Conservation (phyloP, 2,113 vertebrate species). For the Lonchura striata region DNA sequence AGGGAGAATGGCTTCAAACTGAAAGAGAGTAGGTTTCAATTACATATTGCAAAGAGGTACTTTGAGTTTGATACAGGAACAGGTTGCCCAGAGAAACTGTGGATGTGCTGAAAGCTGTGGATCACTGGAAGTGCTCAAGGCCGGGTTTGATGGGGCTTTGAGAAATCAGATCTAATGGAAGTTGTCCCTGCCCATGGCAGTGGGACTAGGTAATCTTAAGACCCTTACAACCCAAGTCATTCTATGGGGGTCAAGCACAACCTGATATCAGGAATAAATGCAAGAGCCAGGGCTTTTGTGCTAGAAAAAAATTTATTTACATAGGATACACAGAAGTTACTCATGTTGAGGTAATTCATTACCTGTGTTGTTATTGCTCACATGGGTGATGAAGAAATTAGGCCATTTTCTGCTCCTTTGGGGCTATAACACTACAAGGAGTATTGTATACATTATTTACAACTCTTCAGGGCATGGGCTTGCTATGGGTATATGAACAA, state of each 20-base stretch:
- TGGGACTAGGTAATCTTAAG: not conserved
- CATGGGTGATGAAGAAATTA: not conserved
- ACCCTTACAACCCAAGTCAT: not conserved
- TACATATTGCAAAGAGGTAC: not conserved
- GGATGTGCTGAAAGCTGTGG: not conserved
- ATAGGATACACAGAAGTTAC: not conserved
- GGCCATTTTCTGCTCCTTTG: not conserved
- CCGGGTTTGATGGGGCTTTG: not conserved
- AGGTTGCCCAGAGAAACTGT: not conserved
- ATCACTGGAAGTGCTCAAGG: not conserved
- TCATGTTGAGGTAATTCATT: not conserved
- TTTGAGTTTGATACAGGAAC: not conserved
- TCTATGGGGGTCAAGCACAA: not conserved
- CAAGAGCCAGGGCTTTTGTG: not conserved
- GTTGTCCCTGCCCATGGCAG: not conserved
- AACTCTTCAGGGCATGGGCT: not conserved
- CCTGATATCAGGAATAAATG: not conserved
- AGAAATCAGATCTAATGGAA: not conserved
- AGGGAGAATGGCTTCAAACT: not conserved
- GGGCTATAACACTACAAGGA: not conserved
- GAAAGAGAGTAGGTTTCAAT: not conserved
- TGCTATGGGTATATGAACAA: not conserved
- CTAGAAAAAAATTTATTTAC: not conserved
- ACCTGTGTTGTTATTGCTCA: not conserved
- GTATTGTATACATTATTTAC: not conserved